A percentile compares a stretch with the other conserved stretches of the same genome.
phyloP scores from a whole-genome alignment of 30 jellyfish, hydroid and myxozoan species.

The Sanderia malayensis region DNA sequence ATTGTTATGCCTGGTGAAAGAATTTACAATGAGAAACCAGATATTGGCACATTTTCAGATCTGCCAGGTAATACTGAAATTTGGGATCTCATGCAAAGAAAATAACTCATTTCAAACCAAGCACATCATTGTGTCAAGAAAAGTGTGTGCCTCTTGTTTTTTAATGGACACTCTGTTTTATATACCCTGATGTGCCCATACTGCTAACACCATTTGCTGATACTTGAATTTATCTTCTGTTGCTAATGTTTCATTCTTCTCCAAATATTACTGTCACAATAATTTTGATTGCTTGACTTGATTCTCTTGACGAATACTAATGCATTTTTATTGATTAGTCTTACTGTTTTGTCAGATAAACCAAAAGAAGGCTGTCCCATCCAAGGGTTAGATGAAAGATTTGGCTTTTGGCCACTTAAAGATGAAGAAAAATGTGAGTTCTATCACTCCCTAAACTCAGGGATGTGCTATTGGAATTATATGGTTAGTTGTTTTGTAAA shows the following conservation, averaged over 20 bases:
- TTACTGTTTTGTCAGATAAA: not conserved
- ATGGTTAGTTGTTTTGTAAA: not conserved
- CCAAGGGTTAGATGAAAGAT: constrained; percentile 1
- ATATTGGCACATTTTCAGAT: not conserved
- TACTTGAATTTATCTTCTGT: too few relatives aligned
- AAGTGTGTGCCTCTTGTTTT: not conserved
- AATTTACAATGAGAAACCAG: not conserved
- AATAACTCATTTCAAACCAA: not conserved
- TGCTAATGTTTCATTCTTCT: not conserved
- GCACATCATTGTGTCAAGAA: constrained; percentile 1
- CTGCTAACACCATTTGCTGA: constrained; percentile 1
- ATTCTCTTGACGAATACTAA: not conserved
- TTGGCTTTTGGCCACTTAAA: constrained; percentile 1
- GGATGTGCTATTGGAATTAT: not conserved
- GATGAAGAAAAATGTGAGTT: not conserved
- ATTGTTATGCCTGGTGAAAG: not conserved
- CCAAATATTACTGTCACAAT: not conserved
- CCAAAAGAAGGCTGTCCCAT: constrained; percentile 2
- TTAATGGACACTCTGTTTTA: not conserved
- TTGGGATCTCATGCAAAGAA: too few relatives aligned
- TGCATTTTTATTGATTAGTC: not conserved
- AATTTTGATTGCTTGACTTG: not conserved
- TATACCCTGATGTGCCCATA: constrained; percentile 1
- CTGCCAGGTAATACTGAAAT: constrained; percentile 1
- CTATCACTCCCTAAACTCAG: constrained; percentile 1